Percentiles rank a stretch among this genome's conserved stretches.
Evolutionary conservation across 2,113 vertebrate genomes (phyloP).

Genomic region (Prinia subflava): DNA sequence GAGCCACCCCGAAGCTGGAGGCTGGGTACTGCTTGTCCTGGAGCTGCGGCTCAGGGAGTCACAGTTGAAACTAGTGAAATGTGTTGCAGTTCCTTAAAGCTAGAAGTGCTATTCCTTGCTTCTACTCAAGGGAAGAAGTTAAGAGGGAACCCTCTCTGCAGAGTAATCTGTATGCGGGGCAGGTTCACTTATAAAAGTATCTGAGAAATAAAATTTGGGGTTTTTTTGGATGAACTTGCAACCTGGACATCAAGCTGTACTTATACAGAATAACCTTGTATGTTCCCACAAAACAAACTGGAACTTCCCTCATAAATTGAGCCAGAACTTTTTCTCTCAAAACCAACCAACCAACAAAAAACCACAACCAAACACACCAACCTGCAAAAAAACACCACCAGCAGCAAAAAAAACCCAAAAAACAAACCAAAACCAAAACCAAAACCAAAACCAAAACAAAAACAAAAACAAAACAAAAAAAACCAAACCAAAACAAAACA

Average conservation of each 20-base stretch:
- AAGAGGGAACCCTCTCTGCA: neutral
- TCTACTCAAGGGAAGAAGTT: neutral
- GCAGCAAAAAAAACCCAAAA: no score
- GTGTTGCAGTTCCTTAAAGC: neutral
- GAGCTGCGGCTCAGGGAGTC: neutral
- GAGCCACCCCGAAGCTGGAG: neutral
- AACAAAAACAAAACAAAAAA: no score
- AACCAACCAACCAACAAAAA: neutral
- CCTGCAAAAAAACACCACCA: no score
- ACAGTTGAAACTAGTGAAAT: neutral
- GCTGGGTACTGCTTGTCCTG: neutral
- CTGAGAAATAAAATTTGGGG: neutral
- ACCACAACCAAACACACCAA: neutral
- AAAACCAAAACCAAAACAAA: no score
- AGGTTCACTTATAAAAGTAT: neutral
- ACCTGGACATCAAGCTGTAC: neutral
- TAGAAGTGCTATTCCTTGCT: neutral
- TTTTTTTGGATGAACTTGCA: neutral
- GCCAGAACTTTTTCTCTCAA: neutral
- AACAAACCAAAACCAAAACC: no score
- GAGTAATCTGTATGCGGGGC: neutral
- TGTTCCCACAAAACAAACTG: neutral
- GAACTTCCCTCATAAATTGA: neutral
- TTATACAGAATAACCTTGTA: neutral
- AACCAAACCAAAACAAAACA: no score